Evolutionary conservation across 1,140 invertebrate genomes (phyloP).

Genomic region (Sweltsa coloradensis): DNA sequence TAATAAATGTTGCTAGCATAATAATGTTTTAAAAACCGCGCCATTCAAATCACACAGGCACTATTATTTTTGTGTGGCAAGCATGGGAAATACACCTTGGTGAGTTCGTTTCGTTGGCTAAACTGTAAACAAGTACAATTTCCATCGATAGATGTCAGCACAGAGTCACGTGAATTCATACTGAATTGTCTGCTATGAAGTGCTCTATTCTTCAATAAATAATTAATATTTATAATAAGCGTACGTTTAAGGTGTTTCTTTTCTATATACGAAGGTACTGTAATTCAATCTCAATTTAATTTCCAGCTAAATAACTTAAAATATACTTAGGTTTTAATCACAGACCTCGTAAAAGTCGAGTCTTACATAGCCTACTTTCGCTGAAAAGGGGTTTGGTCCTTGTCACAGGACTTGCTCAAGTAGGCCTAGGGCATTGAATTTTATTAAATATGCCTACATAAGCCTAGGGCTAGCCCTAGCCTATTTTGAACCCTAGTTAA

Average conservation of each 20-base stretch:
- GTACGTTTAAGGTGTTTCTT: not conserved
- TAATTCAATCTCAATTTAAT: not conserved
- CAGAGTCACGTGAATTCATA: slow-evolving; percentile 16
- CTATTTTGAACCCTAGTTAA: no score
- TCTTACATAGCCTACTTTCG: not conserved
- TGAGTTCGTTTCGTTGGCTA: no score
- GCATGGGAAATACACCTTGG: no score
- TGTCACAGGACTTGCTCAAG: not conserved
- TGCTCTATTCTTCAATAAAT: not conserved
- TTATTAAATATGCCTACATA: no score
- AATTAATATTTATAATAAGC: not conserved
- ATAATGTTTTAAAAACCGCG: no score
- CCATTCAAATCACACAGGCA: no score
- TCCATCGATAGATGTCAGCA: slow-evolving; percentile 9
- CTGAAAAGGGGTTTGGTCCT: not conserved
- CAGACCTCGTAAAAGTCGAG: not conserved
- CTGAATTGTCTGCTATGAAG: no score
- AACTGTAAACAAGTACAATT: no score
- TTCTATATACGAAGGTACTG: not conserved
- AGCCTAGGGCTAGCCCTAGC: no score
- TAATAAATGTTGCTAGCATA: no score
- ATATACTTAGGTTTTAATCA: not conserved
- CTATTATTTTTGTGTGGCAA: no score
- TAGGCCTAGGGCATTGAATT: no score
- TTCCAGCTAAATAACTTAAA: not conserved